Evolutionary conservation across 2,888 invertebrate genomes (phyloP).

Genomic region (Aradus depressus): DNA sequence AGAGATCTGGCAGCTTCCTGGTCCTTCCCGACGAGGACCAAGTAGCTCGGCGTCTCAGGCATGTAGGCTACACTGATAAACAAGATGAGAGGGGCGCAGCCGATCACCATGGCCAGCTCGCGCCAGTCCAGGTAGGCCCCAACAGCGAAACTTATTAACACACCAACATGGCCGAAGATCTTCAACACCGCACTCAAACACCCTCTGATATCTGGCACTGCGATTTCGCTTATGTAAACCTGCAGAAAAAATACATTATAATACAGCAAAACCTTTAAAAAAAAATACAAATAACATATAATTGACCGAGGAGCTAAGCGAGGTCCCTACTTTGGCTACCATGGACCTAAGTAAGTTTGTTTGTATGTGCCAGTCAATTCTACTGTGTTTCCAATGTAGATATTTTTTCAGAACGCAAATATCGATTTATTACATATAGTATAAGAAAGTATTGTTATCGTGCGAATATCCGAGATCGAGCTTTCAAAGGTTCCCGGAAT

Average conservation of each 20-base stretch:
- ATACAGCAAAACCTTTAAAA: background rate
- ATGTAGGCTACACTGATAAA: constrained; percentile 52
- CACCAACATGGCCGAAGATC: constrained; percentile 73
- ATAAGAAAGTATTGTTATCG: no score
- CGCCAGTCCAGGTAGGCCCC: constrained; percentile 78
- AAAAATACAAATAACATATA: background rate
- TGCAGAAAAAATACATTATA: constrained; percentile 34
- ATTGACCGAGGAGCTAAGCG: no score
- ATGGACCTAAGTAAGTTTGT: no score
- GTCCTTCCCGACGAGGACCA: constrained; percentile 64
- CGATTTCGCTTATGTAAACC: constrained; percentile 87
- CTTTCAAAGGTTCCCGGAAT: no score
- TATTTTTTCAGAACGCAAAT: background rate
- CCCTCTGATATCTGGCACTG: constrained; percentile 74
- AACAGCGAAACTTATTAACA: constrained; percentile 69
- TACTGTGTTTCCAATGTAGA: no score
- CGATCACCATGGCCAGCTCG: constrained; percentile 68
- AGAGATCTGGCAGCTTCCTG: constrained; percentile 58
- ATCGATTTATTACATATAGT: background rate
- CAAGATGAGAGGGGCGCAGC: constrained; percentile 63
- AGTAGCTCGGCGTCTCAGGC: constrained; percentile 81
- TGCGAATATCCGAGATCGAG: no score
- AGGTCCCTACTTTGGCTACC: no score
- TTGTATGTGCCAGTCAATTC: no score
- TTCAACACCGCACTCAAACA: constrained; percentile 77